Evolutionary conservation across 2,888 invertebrate genomes (phyloP).

Genomic region (Xylota sylvarum): DNA sequence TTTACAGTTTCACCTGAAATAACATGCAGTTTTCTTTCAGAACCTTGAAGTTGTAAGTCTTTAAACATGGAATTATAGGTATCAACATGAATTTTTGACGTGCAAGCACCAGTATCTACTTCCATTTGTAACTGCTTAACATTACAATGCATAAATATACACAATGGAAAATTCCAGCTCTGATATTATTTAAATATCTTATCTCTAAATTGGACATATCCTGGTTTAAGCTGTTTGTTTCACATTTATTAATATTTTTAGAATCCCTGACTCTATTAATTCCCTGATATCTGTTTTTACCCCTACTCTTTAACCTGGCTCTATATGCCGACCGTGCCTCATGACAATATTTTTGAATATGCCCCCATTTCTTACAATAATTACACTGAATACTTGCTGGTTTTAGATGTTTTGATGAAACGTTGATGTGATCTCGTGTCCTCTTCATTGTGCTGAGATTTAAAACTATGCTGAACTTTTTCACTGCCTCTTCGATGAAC

Average conservation of each 20-base stretch:
- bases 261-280: too few relatives aligned
- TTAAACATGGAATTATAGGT: background rate
- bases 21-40: conserved; percentile 16
- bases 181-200: too few relatives aligned
- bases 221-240: too few relatives aligned
- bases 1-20: conserved; percentile 37
- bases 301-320: conserved; percentile 10
- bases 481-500: too few relatives aligned
- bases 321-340: background rate
- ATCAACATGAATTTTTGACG: conserved; percentile 30
- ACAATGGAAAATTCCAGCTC: too few relatives aligned
- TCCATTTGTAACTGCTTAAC: conserved; percentile 11
- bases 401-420: too few relatives aligned
- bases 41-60: too few relatives aligned
- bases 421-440: too few relatives aligned
- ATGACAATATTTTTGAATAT: conserved; percentile 30
- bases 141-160: conserved; percentile 8
- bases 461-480: too few relatives aligned
- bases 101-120: conserved; percentile 38
- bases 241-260: too few relatives aligned
- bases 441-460: too few relatives aligned
- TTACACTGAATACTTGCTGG: conserved; percentile 27
- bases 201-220: too few relatives aligned
- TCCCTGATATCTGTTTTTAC: background rate
- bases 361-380: conserved; percentile 39